Base-by-base conservation (phyloP, 2,797 vertebrate species). In the Peromyscus eremicus region DNA sequence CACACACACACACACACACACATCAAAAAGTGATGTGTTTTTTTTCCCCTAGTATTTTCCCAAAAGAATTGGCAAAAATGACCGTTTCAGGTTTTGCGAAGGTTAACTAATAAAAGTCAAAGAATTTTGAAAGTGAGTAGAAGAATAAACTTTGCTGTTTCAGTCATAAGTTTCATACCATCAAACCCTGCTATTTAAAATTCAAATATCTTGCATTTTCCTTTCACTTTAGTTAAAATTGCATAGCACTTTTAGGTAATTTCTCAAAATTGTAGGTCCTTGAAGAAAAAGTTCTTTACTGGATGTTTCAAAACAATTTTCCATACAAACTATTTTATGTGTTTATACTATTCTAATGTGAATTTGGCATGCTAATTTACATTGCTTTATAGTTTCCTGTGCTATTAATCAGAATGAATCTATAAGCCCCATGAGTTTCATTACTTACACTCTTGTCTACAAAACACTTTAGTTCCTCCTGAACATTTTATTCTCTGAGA, bases 181-280 rank as follows among this genome's bases (percentile, higher is more conserved):
- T 60, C 0, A 64, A 77, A 64, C 14, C 0, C 40, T 85, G 3
- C 21, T 27, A 52, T 68, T 89, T 71, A 84, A 43, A 43, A 75
- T 32, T 34, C 87, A 60, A 52, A 80, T 19, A 85, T 6, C 21
- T 2, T 89, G 14, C 12, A 40, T 8, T 70, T 70, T 73, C 71
- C 32, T 81, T 7, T 77, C 73, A 76, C 34, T 27, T n/a, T 5
- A 14, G 46, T 70, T 71, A 23, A 95, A 97, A 88, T 93, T 87
- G 1, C 2, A 40, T 34, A 89, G 62, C 57, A 89, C 23, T 92
- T 0, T 92, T 83, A 11, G 9, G 34, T 57, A 37, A 68, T n/a
- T 84, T 87, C 21, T 81, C 32, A 92, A 10, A 70, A 94, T 92
- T 81, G 37, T 16, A 55, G 32, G 10, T 81, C 4, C 12, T 6